phyloP scores from a whole-genome alignment of 1,140 invertebrate genomes.

The Sarcophaga bullata region DNA sequence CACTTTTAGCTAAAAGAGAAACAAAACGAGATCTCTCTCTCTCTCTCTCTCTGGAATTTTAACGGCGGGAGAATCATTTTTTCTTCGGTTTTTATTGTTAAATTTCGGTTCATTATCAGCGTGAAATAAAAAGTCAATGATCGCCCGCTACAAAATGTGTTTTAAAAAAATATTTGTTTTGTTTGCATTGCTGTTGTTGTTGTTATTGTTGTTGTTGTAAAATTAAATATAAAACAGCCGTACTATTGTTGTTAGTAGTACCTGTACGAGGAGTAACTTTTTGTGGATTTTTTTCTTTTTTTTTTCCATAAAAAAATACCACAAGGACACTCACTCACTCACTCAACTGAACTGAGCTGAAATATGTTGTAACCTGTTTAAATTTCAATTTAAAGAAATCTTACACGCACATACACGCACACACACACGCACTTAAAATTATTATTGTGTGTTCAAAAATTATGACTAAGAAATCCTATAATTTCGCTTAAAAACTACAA shows the following conservation, averaged over 20 bases:
- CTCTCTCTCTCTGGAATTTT: too few species aligned
- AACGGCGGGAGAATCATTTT: too few species aligned
- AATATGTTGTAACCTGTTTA: background rate
- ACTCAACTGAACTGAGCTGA: too few species aligned
- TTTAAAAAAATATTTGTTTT: background rate
- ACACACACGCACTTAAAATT: background rate
- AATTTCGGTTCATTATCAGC: background rate
- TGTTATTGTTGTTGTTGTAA: background rate
- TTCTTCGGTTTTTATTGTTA: too few species aligned
- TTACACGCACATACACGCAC: background rate
- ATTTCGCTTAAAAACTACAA: background rate
- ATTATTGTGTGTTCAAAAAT: background rate
- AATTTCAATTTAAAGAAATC: background rate
- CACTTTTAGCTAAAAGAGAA: too few species aligned
- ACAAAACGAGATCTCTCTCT: too few species aligned
- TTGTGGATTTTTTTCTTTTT: background rate
- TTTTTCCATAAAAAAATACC: background rate
- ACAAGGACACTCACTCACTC: conserved; percentile 13
- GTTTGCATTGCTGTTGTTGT: background rate
- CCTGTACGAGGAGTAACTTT: background rate
- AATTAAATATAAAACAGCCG: background rate
- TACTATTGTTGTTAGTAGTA: conserved; percentile 10
- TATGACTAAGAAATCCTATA: background rate
- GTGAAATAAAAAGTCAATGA: background rate
- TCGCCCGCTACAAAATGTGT: background rate